Percentiles rank a stretch among this genome's conserved stretches.
Conservation (phyloP, 1,140 invertebrate genomes). For the Tetramorium parvispinum region DNA sequence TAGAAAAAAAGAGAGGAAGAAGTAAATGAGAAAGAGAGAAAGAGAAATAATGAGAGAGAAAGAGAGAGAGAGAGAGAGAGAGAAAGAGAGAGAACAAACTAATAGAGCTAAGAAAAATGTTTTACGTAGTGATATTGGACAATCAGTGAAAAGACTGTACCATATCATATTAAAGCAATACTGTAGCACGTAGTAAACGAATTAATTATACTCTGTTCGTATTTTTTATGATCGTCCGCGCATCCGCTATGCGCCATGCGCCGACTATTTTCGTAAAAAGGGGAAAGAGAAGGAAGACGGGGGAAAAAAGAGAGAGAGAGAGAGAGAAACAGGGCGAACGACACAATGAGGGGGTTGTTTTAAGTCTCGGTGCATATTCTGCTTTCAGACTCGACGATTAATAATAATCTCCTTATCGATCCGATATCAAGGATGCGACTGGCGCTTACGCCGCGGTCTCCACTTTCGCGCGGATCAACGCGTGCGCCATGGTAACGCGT, state of each 20-base stretch:
- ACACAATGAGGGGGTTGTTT: conserved; percentile 12
- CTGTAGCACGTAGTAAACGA: conserved; percentile 77
- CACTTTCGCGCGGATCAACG: neutral
- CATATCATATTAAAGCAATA: conserved; percentile 85
- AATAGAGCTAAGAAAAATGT: conserved; percentile 65
- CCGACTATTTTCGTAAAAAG: conserved; percentile 52
- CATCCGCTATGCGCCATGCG: conserved; percentile 36
- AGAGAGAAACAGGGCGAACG: neutral
- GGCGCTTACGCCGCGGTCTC: neutral
- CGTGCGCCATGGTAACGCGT: conserved; percentile 30
- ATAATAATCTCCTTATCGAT: conserved; percentile 52
- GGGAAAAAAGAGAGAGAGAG: neutral
- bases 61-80: neutral
- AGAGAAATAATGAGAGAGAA: neutral
- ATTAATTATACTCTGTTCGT: conserved; percentile 72
- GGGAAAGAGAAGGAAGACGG: neutral
- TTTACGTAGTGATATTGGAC: conserved; percentile 85
- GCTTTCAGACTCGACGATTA: conserved; percentile 41
- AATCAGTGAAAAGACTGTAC: conserved; percentile 86
- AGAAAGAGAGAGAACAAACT: conserved; percentile 23
- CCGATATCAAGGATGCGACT: conserved; percentile 30
- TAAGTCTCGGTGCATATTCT: conserved; percentile 31
- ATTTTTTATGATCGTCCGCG: conserved; percentile 65
- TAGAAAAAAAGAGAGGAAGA: conserved; percentile 20
- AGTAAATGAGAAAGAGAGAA: neutral